A percentile compares a stretch with the other conserved stretches of the same genome.
phyloP scores from a whole-genome alignment of 92 coral and sea anemone species.

The Umimayanthus kanabou region DNA sequence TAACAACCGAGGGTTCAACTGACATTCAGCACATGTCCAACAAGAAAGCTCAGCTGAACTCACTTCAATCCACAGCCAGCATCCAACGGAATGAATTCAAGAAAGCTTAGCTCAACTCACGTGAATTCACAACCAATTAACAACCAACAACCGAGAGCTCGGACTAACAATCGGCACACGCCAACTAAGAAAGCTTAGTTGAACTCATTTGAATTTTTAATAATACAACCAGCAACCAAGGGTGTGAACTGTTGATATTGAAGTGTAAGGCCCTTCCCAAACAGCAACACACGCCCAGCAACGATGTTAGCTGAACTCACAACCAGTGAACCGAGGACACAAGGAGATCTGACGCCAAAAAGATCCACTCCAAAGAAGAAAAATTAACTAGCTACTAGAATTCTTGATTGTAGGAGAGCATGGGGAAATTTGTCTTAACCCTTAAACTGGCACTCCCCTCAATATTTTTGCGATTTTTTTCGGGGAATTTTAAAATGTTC shows the following conservation, averaged over 20 bases:
- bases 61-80: too few species aligned
- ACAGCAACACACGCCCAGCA: not conserved
- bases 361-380: not conserved
- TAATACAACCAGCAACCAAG: not conserved
- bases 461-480: too few species aligned
- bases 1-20: not conserved
- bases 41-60: not conserved
- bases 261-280: too few species aligned
- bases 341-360: not conserved
- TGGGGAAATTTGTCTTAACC: too few species aligned
- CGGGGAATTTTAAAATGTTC: too few species aligned
- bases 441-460: too few species aligned
- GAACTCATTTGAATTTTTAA: too few species aligned
- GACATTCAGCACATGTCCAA: not conserved
- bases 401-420: too few species aligned
- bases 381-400: too few species aligned
- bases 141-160: not conserved
- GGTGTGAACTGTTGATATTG: too few species aligned
- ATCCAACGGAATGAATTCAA: not conserved
- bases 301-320: not conserved
- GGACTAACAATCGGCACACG: not conserved
- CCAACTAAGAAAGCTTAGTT: not conserved
- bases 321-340: not conserved
- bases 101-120: not conserved
- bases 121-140: too few species aligned